Base-by-base conservation (phyloP, 2,888 invertebrate species). In the Hirtodrosophila alboralis region DNA sequence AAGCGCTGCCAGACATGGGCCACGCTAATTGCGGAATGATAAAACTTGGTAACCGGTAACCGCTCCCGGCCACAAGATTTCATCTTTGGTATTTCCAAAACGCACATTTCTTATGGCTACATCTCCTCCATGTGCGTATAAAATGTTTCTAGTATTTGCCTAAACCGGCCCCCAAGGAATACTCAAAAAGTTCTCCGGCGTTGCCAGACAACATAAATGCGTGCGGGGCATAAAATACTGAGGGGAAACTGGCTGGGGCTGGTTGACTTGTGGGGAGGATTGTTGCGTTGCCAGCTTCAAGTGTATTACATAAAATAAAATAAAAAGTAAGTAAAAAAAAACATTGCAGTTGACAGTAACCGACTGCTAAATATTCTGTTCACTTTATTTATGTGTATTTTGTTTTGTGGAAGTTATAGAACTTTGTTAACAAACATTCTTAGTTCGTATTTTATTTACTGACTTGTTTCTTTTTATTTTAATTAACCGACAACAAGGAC, bases 1-100 rank as follows among this genome's bases (percentile, higher is more conserved):
- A 87, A 87, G 81, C 72, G 47, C 40, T 37, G 44, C 69, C 69
- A 66, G 81, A 86, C 87, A 86, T 71, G 78, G 64, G 64, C 61
- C 77, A 54, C 69, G 70, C 74, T 86, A 87, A 86, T 86, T 86
- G 87, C 85, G 60, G 84, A 64, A 75, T 75, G 87, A 85, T 84
- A 86, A 86, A 80, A 68, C 43, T 52, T 61, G 69, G 71, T 71
- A 61, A 60, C 52, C 52, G 69, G 71, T 71, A 61, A 60, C 52
- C 52, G 56, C 64, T 64, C 38, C 45, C 58, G 34, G 58, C 48
- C 60, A 43, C 49, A 70, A 75, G 78, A 79, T 83, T 83, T 63
- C 30, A 53, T 63, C 21, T 45, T 30, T 33, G 16, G 43, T 14
- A 59, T 37, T 49, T 33, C 21, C 13, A 23, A 54, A 51, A 26